Percentiles rank a stretch among this genome's conserved stretches.
These are phyloP conservation scores for Spicauda simplicius DNA, from an alignment of 2,888 invertebrate species.

Conservation along the genomic window DNA sequence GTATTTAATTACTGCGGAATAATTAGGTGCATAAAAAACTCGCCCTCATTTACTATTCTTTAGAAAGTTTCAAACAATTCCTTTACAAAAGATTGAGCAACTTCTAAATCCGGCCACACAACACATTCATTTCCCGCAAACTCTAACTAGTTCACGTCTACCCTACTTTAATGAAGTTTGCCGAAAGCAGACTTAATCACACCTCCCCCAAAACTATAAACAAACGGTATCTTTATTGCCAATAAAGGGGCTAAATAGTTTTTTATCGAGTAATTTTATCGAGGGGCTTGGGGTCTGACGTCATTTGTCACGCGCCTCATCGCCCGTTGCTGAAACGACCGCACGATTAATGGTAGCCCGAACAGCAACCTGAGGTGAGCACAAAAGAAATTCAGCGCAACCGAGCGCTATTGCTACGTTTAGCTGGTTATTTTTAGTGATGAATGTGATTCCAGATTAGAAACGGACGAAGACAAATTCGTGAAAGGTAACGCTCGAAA, in stretches of 20 bases:
- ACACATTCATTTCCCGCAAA: constrained; percentile 36
- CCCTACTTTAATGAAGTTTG: constrained; percentile 34
- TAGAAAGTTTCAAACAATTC: constrained; percentile 29
- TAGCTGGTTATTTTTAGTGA: constrained; percentile 37
- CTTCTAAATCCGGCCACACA: constrained; percentile 33
- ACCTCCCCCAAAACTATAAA: constrained; percentile 39
- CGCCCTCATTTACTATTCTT: constrained; percentile 17
- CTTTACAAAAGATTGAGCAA: constrained; percentile 37
- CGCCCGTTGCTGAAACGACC: constrained; percentile 43
- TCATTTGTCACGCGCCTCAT: constrained; percentile 62
- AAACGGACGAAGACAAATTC: constrained; percentile 36
- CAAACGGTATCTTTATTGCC: constrained; percentile 38
- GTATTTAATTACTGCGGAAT: constrained; percentile 1
- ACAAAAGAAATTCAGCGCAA: constrained; percentile 36
- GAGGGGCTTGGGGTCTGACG: constrained; percentile 47
- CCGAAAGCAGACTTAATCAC: constrained; percentile 36
- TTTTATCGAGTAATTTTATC: constrained; percentile 39
- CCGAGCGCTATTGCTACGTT: constrained; percentile 32
- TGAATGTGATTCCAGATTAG: constrained; percentile 37
- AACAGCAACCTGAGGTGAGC: constrained; percentile 33
- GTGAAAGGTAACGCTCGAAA: constrained; percentile 33
- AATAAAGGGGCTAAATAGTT: constrained; percentile 40
- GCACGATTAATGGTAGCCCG: constrained; percentile 36
- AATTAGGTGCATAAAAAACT: constrained; percentile 28
- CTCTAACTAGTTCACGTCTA: constrained; percentile 36